phyloP scores from a whole-genome alignment of 2,797 vertebrate species.

The Bryconaethiops microstoma region DNA sequence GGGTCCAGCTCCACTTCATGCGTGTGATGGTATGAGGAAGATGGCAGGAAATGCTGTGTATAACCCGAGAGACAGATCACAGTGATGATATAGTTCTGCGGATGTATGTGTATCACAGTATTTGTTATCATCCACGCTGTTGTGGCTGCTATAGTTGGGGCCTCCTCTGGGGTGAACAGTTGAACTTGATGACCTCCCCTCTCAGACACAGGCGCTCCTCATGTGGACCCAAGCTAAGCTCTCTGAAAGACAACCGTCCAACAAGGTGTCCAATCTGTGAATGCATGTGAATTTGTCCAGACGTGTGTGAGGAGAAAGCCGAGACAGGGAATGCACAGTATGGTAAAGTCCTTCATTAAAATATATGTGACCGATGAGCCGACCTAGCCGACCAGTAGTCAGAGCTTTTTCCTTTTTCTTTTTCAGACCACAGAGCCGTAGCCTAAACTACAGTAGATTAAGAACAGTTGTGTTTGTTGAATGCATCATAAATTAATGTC shows the following conservation, averaged over 20 bases:
- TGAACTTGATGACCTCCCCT: conserved; percentile 74
- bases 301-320: background rate
- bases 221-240: conserved; percentile 68
- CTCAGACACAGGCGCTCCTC: conserved; percentile 70
- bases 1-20: conserved; percentile 3
- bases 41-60: conserved; percentile 34
- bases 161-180: conserved; percentile 50
- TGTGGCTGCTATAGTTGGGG: conserved; percentile 54
- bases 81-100: conserved; percentile 1
- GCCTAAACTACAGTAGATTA: too few species aligned
- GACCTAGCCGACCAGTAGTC: too few species aligned
- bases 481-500: too few species aligned
- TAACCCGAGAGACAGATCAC: conserved; percentile 32
- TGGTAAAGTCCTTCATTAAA: too few species aligned
- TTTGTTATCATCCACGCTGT: conserved; percentile 52
- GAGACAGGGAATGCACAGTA: background rate
- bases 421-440: too few species aligned
- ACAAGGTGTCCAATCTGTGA: conserved; percentile 18
- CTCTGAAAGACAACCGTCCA: conserved; percentile 74
- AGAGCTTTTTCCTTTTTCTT: too few species aligned
- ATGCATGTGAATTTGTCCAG: background rate
- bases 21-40: too few species aligned
- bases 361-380: too few species aligned
- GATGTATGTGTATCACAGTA: conserved; percentile 6
- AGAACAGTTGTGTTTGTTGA: too few species aligned